phyloP scores from a whole-genome alignment of 2,797 vertebrate species.

The Lateolabrax maculatus region DNA sequence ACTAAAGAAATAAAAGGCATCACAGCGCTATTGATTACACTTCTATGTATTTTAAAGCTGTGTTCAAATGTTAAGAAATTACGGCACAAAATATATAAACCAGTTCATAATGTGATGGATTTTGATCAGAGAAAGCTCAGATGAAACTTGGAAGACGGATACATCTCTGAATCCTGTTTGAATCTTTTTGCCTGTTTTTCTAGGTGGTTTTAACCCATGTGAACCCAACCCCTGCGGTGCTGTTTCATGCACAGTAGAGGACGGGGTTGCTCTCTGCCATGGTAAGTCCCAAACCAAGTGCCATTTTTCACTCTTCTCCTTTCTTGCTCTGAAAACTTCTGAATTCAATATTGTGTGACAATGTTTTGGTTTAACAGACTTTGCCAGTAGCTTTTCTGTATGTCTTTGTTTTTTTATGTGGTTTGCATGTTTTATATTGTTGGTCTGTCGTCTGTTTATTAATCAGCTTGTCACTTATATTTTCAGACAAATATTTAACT shows the following conservation, averaged over 20 bases:
- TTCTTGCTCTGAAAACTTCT: not conserved
- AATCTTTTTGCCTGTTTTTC: not conserved
- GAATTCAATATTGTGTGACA: not conserved
- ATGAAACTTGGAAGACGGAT: not conserved
- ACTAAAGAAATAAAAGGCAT: not conserved
- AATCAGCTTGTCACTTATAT: slow-evolving; percentile 37
- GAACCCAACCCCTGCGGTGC: slow-evolving; percentile 78
- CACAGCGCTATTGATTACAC: not conserved
- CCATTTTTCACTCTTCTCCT: not conserved
- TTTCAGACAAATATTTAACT: slow-evolving; percentile 20
- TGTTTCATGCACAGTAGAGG: slow-evolving; percentile 76
- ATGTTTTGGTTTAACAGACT: slow-evolving; percentile 16
- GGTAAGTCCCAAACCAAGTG: slow-evolving; percentile 42
- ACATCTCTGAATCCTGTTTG: not conserved
- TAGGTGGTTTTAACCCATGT: slow-evolving; percentile 76
- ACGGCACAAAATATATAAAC: not conserved
- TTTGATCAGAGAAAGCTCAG: too few relatives aligned
- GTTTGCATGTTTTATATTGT: slow-evolving; percentile 46
- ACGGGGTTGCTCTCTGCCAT: slow-evolving; percentile 67
- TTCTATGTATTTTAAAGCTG: not conserved
- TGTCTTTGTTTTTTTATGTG: slow-evolving; percentile 12
- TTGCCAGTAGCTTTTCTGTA: not conserved
- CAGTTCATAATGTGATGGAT: not conserved
- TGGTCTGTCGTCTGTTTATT: slow-evolving; percentile 30
- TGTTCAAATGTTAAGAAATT: not conserved